These are phyloP conservation scores for Falcunculus frontatus DNA, from an alignment of 2,113 vertebrate species.

Conservation along the genomic window DNA sequence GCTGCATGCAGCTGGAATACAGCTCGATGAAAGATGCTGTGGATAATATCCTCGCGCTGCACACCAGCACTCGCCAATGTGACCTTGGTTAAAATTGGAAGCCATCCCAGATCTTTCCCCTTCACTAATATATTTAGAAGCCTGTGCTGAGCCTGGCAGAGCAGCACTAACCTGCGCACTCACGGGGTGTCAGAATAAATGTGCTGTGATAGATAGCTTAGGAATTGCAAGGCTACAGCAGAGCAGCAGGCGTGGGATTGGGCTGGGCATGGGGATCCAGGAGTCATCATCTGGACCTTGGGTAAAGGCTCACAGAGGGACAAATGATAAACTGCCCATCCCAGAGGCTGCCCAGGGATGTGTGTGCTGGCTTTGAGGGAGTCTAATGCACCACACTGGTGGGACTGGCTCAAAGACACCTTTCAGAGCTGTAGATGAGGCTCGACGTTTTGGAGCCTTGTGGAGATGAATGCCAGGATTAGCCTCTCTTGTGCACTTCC, in stretches of 20 bases:
- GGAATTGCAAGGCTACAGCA: not conserved
- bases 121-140: constrained; percentile 46
- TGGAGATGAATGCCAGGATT: not conserved
- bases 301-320: not conserved
- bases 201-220: not conserved
- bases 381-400: not conserved
- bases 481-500: not conserved
- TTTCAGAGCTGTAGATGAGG: not conserved
- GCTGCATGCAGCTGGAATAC: not conserved
- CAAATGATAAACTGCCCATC: not conserved
- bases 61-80: constrained; percentile 4
- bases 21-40: not conserved
- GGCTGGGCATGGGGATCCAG: not conserved
- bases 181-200: not conserved
- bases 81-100: constrained; percentile 56
- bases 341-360: not conserved
- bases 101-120: constrained; percentile 40
- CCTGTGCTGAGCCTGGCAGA: constrained; percentile 43
- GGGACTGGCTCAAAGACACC: not conserved
- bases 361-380: not conserved
- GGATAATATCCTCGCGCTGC: not conserved
- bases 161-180: not conserved
- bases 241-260: not conserved
- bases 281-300: not conserved
- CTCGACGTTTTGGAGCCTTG: not conserved